Base-by-base conservation (phyloP, 2,797 vertebrate genomes). In the Onychomys torridus region DNA sequence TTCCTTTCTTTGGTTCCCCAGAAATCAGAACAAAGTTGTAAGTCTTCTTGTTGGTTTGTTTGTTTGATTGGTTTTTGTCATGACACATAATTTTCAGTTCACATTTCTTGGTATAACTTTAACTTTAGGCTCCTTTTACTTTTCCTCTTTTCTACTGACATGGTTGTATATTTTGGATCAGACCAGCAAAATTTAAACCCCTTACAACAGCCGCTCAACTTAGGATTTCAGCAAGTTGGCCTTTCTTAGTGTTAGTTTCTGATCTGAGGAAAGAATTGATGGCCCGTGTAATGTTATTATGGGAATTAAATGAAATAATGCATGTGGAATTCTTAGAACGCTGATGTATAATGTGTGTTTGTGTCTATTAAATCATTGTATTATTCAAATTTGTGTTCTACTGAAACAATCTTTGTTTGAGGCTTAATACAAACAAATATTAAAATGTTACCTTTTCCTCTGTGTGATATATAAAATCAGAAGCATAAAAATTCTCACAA, bases 281-380 rank as follows among this genome's bases (percentile, higher is more conserved):
- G 34, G 25, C 14, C 6, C 46, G 9, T 29, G 55, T 67, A 73
- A 69, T 49, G 27, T 79, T n/a, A 43, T 86, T 63, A 21, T 67
- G 19, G 82, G 49, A 84, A 90, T 75, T 86, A 93, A 96, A 93
- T 67, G 43, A 86, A 69, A 82, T 61, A 87, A 87, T n/a, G 25
- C 16, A 27, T 43, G n/a, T 32, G 32, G 32, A 89, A 86, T 90
- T 32, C 29, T 93, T 82, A 88, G 52, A 85, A 55, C 5, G 71
- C 25, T 57, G 29, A 40, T 23, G 79, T 19, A 37, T 77, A 55
- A 67, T 82, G 46, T n/a, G 13, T 21, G 2, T 37, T 40, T 65
- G 37, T 86, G 12, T 87, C 1, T 29, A 37, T 85, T 93, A 84
- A 89, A 7, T n/a, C 34, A 86, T n/a, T 71, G 81, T 4, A 37